Conservation (phyloP, 2,888 invertebrate species). For the Drosophila vallismaia region DNA sequence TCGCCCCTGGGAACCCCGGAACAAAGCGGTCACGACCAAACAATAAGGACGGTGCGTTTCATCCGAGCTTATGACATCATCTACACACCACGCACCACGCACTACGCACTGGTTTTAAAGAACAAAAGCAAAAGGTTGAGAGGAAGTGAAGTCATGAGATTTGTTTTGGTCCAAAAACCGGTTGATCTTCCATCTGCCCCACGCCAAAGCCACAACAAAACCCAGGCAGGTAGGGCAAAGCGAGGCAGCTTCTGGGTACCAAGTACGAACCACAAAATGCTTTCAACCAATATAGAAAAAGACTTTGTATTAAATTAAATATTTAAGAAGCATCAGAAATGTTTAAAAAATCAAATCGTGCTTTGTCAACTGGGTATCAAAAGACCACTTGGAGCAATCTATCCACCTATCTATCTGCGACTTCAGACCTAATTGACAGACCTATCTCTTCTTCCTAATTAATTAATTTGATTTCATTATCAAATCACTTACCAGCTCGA, state of each 20-base stretch:
- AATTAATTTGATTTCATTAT: background rate
- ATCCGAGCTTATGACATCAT: slow-evolving; percentile 13
- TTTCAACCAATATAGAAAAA: too few relatives aligned
- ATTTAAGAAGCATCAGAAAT: too few relatives aligned
- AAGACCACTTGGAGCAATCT: background rate
- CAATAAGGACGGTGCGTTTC: background rate
- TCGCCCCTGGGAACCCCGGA: background rate
- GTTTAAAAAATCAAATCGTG: too few relatives aligned
- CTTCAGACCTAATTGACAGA: background rate
- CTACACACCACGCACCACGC: slow-evolving; percentile 6
- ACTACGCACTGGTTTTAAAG: background rate
- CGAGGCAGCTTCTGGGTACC: slow-evolving; percentile 18
- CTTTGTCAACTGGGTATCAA: background rate
- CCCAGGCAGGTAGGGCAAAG: slow-evolving; percentile 10
- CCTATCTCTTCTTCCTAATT: background rate
- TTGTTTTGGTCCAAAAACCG: slow-evolving; percentile 32
- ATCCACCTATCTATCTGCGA: too few relatives aligned
- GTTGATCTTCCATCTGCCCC: slow-evolving; percentile 11
- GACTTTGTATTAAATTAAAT: too few relatives aligned
- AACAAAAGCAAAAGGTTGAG: slow-evolving; percentile 11
- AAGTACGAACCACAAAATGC: background rate
- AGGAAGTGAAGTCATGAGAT: slow-evolving; percentile 34
- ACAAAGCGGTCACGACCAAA: background rate
- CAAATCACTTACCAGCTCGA: slow-evolving; percentile 80
- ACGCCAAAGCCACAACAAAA: slow-evolving; percentile 6